Evolutionary conservation across 2,113 vertebrate genomes (phyloP).

Genomic region (Xiphophorus couchianus): DNA sequence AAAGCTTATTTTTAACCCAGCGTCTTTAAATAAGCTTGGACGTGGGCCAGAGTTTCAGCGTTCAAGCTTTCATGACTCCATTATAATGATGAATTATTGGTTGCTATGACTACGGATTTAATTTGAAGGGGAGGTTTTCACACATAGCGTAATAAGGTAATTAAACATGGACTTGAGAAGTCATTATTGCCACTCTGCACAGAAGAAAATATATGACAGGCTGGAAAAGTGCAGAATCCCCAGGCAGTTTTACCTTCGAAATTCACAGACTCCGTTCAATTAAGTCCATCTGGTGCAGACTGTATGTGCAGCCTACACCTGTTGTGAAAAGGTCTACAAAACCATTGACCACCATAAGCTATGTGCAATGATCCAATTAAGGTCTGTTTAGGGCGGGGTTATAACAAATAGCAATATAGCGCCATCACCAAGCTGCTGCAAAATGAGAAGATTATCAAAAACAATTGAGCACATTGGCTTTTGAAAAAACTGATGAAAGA

Average conservation of each 20-base stretch:
- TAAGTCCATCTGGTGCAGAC: not conserved
- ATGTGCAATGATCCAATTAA: not conserved
- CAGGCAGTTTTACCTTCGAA: not conserved
- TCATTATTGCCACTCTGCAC: not conserved
- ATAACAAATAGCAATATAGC: not conserved
- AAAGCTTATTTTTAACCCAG: not conserved
- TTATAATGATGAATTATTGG: not conserved
- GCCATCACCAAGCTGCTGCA: not conserved
- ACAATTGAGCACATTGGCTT: not conserved
- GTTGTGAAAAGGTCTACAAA: not conserved
- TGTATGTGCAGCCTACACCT: not conserved
- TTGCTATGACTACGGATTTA: not conserved
- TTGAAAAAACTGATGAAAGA: not conserved
- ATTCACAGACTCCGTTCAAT: not conserved
- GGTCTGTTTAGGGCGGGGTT: not conserved
- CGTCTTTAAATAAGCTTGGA: not conserved
- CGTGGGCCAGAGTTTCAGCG: not conserved
- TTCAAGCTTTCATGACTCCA: not conserved
- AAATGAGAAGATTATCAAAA: not conserved
- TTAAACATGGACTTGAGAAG: not conserved
- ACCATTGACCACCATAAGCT: not conserved
- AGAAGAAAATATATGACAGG: not conserved
- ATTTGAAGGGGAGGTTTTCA: not conserved
- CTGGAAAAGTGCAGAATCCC: not conserved
- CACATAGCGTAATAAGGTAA: not conserved